Evolutionary conservation across 2,888 invertebrate genomes (phyloP), one percentile per base, ranked within the genome.

Genomic region (Alentia gelatinosa): DNA sequence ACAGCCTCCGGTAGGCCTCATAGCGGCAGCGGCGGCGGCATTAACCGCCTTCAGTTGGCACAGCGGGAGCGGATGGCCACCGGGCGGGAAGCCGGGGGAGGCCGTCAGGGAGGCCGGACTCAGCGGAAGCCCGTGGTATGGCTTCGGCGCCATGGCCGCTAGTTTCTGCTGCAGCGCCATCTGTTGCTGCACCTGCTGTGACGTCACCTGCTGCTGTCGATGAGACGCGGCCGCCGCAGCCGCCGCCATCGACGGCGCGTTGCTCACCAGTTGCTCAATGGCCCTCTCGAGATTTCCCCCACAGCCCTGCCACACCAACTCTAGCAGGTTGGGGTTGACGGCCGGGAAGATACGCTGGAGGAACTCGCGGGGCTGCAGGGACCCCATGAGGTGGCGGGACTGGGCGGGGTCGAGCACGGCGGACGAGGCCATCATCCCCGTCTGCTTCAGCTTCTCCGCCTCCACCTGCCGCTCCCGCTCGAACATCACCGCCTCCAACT

Each of bases 401-500:
- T 68, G 33, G 7, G 39, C 37, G 39, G 92, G 90, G 56, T 68
- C 75, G 26, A 56, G 15, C 30, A 83, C 33, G 23, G 47, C 42
- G 23, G 79, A 63, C 0, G 39, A 56, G 12, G 89, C 63, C 30
- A 75, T 40, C 23, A n/a, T 84, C 1, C 86, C 74, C 19, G 35
- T 30, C 4, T 37, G 33, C 47, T 63, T 79, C 37, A 91, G 7
- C 50, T 93, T 93, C 26, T 93, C 90, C n/a, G 93, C 86, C 88
- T 94, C 94, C 35, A 94, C 90, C 42, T 92, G 93, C 15, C 94
- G 92, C 92, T 96, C 96, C 7, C 95, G 92, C 90, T 96, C 95
- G 83, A 95, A 92, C 94, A 96, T 95, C 50, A 96, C 95, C 35
- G 94, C 93, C 88, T 96, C 96, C 90, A 96, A 94, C 90, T 96